These are phyloP conservation scores for Herminia tarsipennalis DNA, from an alignment of 2,888 invertebrate genomes.

Conservation along the genomic window DNA sequence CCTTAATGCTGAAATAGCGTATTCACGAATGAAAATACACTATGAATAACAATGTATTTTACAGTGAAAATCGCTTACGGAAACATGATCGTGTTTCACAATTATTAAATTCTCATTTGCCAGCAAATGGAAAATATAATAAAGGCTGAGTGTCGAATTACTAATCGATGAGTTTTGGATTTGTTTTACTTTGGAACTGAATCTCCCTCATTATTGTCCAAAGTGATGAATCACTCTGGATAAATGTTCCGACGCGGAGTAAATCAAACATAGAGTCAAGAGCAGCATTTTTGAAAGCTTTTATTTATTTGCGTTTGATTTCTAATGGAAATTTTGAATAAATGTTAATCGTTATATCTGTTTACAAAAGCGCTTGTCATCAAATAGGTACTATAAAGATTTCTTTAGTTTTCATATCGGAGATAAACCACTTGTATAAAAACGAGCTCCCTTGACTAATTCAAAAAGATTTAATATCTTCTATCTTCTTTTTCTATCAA, in stretches of 20 bases:
- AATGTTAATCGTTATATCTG: slow-evolving; percentile 34
- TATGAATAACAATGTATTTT: slow-evolving; percentile 27
- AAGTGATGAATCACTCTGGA: slow-evolving; percentile 79
- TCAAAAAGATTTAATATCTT: too few relatives aligned
- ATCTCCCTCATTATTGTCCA: slow-evolving; percentile 74
- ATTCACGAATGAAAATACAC: slow-evolving; percentile 19
- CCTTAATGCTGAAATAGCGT: slow-evolving; percentile 2
- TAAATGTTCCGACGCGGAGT: slow-evolving; percentile 75
- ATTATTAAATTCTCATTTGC: slow-evolving; percentile 41
- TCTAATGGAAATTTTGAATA: neutral
- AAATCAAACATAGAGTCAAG: slow-evolving; percentile 66
- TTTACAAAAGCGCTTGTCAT: slow-evolving; percentile 52
- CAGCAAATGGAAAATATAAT: slow-evolving; percentile 53
- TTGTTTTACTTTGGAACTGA: slow-evolving; percentile 74
- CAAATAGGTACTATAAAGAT: too few relatives aligned
- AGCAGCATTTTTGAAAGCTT: slow-evolving; percentile 63
- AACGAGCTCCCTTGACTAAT: too few relatives aligned
- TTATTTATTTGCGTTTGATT: slow-evolving; percentile 52
- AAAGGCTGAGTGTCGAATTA: slow-evolving; percentile 71
- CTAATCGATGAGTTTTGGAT: slow-evolving; percentile 75
- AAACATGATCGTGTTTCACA: slow-evolving; percentile 37
- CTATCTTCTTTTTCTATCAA: too few relatives aligned
- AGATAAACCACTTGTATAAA: too few relatives aligned
- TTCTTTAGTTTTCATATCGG: too few relatives aligned
- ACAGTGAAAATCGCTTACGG: slow-evolving; percentile 34